Evolutionary conservation across 2,888 invertebrate species (phyloP), one percentile per base, ranked within the genome.

Genomic region (Leucophora obtusa): DNA sequence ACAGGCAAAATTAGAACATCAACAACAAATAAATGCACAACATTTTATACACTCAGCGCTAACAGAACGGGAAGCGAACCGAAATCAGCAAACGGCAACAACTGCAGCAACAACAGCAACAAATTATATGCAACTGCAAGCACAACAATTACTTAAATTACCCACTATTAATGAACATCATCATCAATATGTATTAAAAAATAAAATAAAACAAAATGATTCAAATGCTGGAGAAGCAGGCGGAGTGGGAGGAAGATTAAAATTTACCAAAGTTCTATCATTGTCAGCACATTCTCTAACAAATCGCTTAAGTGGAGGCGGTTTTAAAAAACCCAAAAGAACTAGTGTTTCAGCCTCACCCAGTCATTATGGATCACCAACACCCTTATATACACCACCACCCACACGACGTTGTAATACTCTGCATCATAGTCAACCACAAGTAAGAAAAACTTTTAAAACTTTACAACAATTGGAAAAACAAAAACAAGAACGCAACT

Each of bases 91-190:
- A 53, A n/a, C 84, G 82, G 0, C 56, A 38, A 14, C 28, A 24
- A 28, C 33, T 78, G 5, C 62, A 69, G 35, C 84, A 74, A 15
- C 80, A 70, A n/a, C 83, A 79, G 58, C 84, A 0, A 74, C 86
- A 51, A 83, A 86, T 74, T 85, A 89, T 70, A 85, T 89, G 14
- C 86, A 87, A 70, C 72, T 86, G 58, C 89, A 89, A 43, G 77
- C 81, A 82, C 89, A 89, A 15, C 88, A 87, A 75, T 83, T 87
- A 66, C 84, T 89, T 14, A 88, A 89, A 82, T 78, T 89, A 56
- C 90, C 89, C 79, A 88, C 90, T 79, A 89, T 89, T 79, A 87
- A 87, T 79, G 90, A 90, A 78, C 88, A 86, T 59, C 86, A 87
- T 68, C 86, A 15, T 86, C 86, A 81, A 87, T 85, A 83, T 85